Percentiles rank a stretch among this genome's conserved stretches.
Conservation (phyloP, 2,888 invertebrate genomes). For the Himalopsyche japonica region DNA sequence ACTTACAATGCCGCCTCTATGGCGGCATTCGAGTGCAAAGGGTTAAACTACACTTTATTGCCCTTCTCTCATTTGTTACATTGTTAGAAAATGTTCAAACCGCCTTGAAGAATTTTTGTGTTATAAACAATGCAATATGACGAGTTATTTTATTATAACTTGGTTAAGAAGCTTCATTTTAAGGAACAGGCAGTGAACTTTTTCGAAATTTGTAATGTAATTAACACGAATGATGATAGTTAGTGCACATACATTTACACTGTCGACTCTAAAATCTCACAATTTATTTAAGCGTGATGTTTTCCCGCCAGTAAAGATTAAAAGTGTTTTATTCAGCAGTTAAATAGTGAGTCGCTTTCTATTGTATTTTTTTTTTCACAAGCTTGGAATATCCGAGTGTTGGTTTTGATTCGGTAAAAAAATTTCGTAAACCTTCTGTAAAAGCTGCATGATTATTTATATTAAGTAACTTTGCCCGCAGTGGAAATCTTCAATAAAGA, state of each 20-base stretch:
- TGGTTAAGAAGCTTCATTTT: no score
- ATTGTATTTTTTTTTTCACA: background rate
- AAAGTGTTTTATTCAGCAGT: background rate
- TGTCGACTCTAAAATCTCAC: background rate
- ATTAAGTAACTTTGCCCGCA: no score
- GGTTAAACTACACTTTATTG: background rate
- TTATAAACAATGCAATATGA: no score
- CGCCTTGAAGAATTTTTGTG: no score
- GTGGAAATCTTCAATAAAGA: no score
- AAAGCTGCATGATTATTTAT: no score
- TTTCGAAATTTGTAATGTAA: no score
- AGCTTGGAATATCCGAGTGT: background rate
- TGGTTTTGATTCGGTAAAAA: background rate
- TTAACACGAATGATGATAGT: background rate
- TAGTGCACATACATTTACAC: background rate
- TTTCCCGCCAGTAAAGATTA: background rate
- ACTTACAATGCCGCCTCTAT: no score
- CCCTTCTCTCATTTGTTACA: background rate
- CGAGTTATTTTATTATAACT: no score
- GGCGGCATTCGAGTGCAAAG: no score
- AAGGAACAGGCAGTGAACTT: no score
- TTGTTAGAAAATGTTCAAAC: background rate
- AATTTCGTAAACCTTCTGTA: no score
- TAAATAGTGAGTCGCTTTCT: background rate
- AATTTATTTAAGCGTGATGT: background rate